Evolutionary conservation across 1,140 invertebrate species (phyloP), one percentile per base, ranked within the genome.

Genomic region (Rhagoletis zephyria): DNA sequence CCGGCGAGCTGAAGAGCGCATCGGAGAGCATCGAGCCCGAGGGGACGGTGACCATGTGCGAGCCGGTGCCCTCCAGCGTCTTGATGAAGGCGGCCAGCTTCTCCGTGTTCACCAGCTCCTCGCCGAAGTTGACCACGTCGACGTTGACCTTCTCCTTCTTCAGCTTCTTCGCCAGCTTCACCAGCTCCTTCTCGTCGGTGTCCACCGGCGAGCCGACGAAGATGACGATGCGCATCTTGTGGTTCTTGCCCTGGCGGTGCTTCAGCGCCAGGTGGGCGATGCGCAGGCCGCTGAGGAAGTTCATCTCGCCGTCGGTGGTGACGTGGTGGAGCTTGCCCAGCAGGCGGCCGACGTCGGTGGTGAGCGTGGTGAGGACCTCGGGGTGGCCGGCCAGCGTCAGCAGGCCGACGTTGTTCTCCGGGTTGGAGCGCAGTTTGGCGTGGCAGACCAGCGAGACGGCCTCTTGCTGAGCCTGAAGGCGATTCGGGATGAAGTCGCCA

Each of bases 61-160:
- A 98, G 19, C 97, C 96, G 87, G 95, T 96, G 40, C 97, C 98
- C 93, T 99, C 98, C 3, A 99, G 93, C 56, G 98, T 97, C 92
- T 99, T 99, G 30, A 99, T 95, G 93, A 99, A 99, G 12, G 96
- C 94, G 63, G 97, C 97, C 85, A 99, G 93, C 14, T 98, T 95
- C 88, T 98, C 96, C 91, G 95, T 97, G 89, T 97, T 95, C 94
- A 14, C 94, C 93, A 93, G n/a, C n/a, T 99, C 98, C 94, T 99
- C 98, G 1, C 99, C 99, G 94, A 99, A 99, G 90, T 98, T 99
- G 87, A 99, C 96, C 86, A 99, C 95, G 93, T 99, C 99, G 64
- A 99, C 98, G 93, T 97, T 99, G 0, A 99, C 99, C 94, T 99
- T 99, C 92, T 99, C 99, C 93, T 99, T 99, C 93, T 99, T 99